Evolutionary conservation across 35 echinoderm and acorn worm genomes (phyloP).

Genomic region (Holothuria glaberrima): DNA sequence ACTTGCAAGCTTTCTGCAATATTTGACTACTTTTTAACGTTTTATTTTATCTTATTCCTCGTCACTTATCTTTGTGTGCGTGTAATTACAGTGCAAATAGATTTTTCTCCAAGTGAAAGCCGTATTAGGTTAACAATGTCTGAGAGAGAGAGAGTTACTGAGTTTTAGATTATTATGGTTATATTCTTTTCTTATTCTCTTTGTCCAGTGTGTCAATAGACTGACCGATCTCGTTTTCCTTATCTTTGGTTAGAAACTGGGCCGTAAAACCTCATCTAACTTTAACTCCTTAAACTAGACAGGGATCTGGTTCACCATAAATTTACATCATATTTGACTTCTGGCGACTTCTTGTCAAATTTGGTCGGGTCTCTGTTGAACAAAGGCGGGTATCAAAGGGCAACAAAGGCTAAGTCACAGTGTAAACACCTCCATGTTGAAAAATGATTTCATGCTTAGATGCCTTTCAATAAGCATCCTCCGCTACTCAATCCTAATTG

Average conservation of each 20-base stretch:
- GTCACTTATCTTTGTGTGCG: not conserved
- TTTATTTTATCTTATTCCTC: not conserved
- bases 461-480: slow-evolving; percentile 13
- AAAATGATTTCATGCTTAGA: slow-evolving; percentile 42
- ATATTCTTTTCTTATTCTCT: not conserved
- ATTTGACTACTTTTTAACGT: not conserved
- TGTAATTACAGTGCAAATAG: slow-evolving; percentile 15
- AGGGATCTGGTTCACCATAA: not conserved
- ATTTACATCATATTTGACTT: slow-evolving; percentile 29
- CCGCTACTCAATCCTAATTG: not conserved
- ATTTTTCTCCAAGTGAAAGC: not conserved
- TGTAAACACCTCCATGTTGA: slow-evolving; percentile 10
- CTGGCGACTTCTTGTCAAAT: slow-evolving; percentile 39
- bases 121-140: no score
- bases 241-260: no score
- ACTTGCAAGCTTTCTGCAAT: not conserved
- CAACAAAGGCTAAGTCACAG: slow-evolving; percentile 28
- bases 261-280: no score
- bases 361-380: slow-evolving; percentile 20
- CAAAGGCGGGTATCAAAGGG: not conserved
- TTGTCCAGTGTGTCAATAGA: not conserved
- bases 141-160: no score
- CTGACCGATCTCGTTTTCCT: not conserved
- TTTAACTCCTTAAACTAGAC: no score
- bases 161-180: no score